Evolutionary conservation across 1,140 invertebrate species (phyloP), one percentile per base, ranked within the genome.

Genomic region (Drosophila subpulchrella): DNA sequence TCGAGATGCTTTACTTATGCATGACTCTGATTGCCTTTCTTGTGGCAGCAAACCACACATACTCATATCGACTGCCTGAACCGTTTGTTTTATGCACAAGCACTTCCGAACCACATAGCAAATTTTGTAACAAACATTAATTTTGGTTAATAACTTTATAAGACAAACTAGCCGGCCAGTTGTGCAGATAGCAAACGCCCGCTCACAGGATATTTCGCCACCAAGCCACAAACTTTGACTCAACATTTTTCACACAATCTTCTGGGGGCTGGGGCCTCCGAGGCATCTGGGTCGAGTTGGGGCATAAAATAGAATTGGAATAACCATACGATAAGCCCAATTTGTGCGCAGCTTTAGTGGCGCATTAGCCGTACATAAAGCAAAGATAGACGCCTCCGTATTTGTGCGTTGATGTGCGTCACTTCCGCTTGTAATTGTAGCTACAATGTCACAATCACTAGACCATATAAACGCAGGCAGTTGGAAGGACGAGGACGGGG

Each of bases 141-240:
- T 89, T 89, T 84, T 81, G 77, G 85, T 90, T 89, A 89, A 90
- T 90, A 89, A 89, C 84, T 89, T 89, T 89, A 89, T 89, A 88
- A 88, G 72, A 75, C 67, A 51, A 77, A 79, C 79, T 79, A 79
- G 42, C 42, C 17, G 8, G 32, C 32, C 32, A 34, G 32, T 59
- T 80, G 66, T 71, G 55, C 63, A 56, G 71, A 67, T 63, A 72
- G 76, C 60, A 61, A 68, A 62, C 75, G 58, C 51, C 54, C 48
- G 54, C 72, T 20, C 20, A 39, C 36, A 56, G 11, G 38, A 70
- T 53, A 54, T 42, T 66, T 38, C 72, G 75, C 58, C 62, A 62
- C 58, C 63, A 59, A 63, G 74, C 74, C 74, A 44, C 61, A 77
- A 77, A 77, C 62, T 72, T 75, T 57, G 72, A 68, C 71, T 86